Evolutionary conservation across 1,140 invertebrate species (phyloP).

Genomic region (Centruroides sculpturatus): DNA sequence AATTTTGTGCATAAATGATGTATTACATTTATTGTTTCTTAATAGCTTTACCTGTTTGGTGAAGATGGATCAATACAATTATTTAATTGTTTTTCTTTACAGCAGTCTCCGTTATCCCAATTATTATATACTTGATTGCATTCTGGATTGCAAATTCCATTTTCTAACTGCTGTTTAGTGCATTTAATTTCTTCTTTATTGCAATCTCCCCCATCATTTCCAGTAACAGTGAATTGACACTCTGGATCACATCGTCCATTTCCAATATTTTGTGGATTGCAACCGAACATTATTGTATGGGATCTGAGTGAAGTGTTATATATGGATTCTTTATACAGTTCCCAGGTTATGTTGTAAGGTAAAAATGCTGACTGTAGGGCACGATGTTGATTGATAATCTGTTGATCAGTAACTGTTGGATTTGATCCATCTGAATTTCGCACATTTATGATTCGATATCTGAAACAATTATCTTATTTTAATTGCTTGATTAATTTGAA

Average conservation of each 20-base stretch:
- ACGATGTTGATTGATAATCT: not conserved
- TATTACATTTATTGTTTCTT: not conserved
- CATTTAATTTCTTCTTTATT: not conserved
- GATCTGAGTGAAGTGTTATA: not conserved
- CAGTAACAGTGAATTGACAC: not conserved
- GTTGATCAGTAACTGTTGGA: not conserved
- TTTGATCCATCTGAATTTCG: not conserved
- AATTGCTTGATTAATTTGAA: too few species aligned
- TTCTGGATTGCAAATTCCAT: not conserved
- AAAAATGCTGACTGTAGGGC: not conserved
- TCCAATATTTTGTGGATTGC: not conserved
- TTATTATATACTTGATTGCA: not conserved
- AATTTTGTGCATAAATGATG: not conserved
- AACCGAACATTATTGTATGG: not conserved
- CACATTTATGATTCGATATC: not conserved
- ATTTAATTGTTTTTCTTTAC: not conserved
- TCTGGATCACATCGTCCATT: slow-evolving; percentile 1
- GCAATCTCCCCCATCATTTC: slow-evolving; percentile 1
- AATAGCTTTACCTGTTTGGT: slow-evolving; percentile 1
- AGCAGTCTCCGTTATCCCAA: not conserved
- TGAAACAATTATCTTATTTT: not conserved
- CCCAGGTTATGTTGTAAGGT: slow-evolving; percentile 1
- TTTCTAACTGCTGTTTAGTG: not conserved
- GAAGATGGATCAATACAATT: slow-evolving; percentile 1
- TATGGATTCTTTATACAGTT: not conserved